Evolutionary conservation across 2,888 invertebrate genomes (phyloP).

Genomic region (Eupithecia subfuscata): DNA sequence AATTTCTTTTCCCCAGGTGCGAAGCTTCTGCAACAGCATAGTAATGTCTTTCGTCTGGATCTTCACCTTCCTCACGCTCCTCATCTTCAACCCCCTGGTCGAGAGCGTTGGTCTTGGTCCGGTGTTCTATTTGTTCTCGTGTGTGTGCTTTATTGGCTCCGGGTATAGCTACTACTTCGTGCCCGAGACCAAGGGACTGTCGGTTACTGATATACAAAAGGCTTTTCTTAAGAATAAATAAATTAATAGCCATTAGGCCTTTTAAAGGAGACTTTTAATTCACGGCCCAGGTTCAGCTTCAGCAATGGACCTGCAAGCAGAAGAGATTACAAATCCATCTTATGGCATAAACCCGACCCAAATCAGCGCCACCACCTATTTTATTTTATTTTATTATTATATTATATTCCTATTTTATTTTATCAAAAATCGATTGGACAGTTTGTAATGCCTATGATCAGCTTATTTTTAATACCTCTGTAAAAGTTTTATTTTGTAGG

Average conservation of each 20-base stretch:
- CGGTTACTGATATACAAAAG: slow-evolving; percentile 64
- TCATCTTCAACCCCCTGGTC: slow-evolving; percentile 66
- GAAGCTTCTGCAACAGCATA: slow-evolving; percentile 63
- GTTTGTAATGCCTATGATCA: no score
- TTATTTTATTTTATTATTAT: no score
- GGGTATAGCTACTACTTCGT: slow-evolving; percentile 62
- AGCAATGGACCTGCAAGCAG: no score
- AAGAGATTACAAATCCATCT: no score
- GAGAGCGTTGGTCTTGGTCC: slow-evolving; percentile 62
- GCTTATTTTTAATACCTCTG: no score
- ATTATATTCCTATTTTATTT: no score
- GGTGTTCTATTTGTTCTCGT: slow-evolving; percentile 70
- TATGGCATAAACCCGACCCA: no score
- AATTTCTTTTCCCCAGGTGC: slow-evolving; percentile 51
- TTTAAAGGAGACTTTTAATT: not conserved
- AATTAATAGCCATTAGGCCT: slow-evolving; percentile 17
- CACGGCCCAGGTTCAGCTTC: no score
- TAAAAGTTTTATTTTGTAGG: no score
- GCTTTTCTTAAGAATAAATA: slow-evolving; percentile 53
- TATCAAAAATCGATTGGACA: no score
- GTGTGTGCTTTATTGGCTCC: slow-evolving; percentile 60
- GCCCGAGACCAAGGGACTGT: slow-evolving; percentile 74
- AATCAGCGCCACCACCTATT: no score
- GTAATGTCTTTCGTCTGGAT: slow-evolving; percentile 60
- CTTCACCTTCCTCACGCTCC: slow-evolving; percentile 63